A percentile compares a stretch with the other conserved stretches of the same genome.
These are phyloP conservation scores for Sminthurinus signatus DNA, from an alignment of 1,140 invertebrate species.

Conservation along the genomic window DNA sequence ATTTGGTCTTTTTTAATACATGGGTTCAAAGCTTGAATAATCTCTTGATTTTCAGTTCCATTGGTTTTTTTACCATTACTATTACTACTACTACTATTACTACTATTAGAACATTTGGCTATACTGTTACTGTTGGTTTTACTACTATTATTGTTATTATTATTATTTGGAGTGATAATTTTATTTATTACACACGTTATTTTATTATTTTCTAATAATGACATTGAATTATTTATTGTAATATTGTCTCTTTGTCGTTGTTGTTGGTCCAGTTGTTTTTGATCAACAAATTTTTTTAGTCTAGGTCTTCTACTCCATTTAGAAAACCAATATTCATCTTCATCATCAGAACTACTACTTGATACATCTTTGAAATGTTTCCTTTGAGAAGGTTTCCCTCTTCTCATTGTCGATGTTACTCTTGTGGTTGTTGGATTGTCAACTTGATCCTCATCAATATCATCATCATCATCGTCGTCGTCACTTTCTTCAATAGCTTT, in stretches of 20 bases:
- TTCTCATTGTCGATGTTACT: too few relatives aligned
- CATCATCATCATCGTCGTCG: not conserved
- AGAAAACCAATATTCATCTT: constrained; percentile 39
- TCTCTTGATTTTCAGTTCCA: too few relatives aligned
- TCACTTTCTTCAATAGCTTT: constrained; percentile 5
- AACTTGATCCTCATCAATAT: not conserved
- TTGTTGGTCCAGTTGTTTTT: not conserved
- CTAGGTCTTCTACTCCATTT: constrained; percentile 36
- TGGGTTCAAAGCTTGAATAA: not conserved
- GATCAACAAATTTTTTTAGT: constrained; percentile 24
- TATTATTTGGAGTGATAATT: not conserved
- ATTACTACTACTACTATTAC: not conserved
- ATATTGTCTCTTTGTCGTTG: not conserved
- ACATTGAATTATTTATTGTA: constrained; percentile 1
- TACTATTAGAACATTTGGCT: too few relatives aligned
- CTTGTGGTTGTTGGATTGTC: too few relatives aligned
- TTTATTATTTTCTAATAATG: too few relatives aligned
- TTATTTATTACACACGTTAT: too few relatives aligned
- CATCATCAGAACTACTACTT: constrained; percentile 24
- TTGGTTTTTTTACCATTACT: not conserved
- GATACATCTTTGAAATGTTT: too few relatives aligned
- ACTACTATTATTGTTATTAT: not conserved
- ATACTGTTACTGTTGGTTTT: not conserved
- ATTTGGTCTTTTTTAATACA: too few relatives aligned
- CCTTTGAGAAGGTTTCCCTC: too few relatives aligned